Base-by-base conservation (phyloP, 64 coral and sea anemone genomes). In the Actinia equina region DNA sequence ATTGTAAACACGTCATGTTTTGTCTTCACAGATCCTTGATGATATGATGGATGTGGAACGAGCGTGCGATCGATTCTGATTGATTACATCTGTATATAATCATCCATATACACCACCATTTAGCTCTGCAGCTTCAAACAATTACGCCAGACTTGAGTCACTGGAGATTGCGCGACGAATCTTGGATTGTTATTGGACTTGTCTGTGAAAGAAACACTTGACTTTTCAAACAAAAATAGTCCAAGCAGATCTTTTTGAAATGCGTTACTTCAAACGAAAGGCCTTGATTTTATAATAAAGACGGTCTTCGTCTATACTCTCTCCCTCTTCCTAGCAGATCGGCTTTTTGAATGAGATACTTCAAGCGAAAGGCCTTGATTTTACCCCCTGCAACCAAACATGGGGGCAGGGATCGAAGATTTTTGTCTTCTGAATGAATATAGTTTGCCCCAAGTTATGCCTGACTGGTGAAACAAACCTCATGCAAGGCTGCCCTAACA, bases 41-140 rank as follows among this genome's bases (percentile, higher is more conserved):
- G 97, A 99, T 88, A 63, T 99, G 49, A 99, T 99, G 97, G 93
- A 95, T 59, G 83, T 99, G 57, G 97, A 99, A 61, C 89, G 89
- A 77, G 88, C 91, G 44, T 95, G 90, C 49, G 82, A 93, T 61
- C 97, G 92, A 69, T 99, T 99, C 76, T 99, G 83, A 96, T 81
- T 17, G 49, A 52, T 81, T 9, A 52, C 78, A 52, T 52, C 43
- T 51, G 78, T 81, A 81, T 22, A 44, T 44, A 44, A 20, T 52
- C 22, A n/a, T 7, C 12, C 22, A 37, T 60, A 17, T 17, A 37
- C 18, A 17, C 59, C 18, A 16, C 15, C 5, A 16, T 20, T 19
- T 15, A 60, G 15, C 5, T 19, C 59, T 60, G 59, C 18, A 49
- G 46, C 78, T 20, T 10, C 27, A 2, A 81, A 4, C 43, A 20